Evolutionary conservation across 2,113 vertebrate species (phyloP), one percentile per base, ranked within the genome.

Genomic region (Ciconia maguari): DNA sequence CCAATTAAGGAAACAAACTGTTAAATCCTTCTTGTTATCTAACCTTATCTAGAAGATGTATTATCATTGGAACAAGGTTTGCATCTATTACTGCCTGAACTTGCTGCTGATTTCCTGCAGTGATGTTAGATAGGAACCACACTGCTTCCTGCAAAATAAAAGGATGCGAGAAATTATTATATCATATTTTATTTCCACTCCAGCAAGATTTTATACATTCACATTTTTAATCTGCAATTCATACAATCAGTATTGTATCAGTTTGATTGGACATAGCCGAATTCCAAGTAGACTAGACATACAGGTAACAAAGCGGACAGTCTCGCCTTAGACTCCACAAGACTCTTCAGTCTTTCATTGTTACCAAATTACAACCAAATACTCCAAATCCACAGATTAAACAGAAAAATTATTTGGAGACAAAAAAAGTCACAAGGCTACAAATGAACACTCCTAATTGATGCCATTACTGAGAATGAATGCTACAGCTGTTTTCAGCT

Each of bases 41-140:
- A 94, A 99, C 99, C 99, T 99, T 99, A 98, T 99, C 99, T 75
- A 99, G 98, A 96, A 99, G 98, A 95, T 99, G 99, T 97, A 99
- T 99, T 98, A 99, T 99, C 99, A 99, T 99, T 89, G 99, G 99
- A 94, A 99, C 99, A 75, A 99, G 99, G 94, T 98, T 99, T 87
- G 99, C 99, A 89, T 99, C 99, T 90, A 99, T 99, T 94, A 99
- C 99, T 9, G 99, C 99, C 97, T 99, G 99, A 89, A 99, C 99
- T 98, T 99, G 99, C 97, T 99, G 99, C 96, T 99, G 99, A 97
- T 99, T 99, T 93, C 99, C 99, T 90, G 99, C 99, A 58, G 99
- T 99, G 97, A 99, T 99, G 98, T 99, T 99, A 71, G 99, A 99
- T 60, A 99, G 98, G 98, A 99, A 99, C 99, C 99, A 99, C 93